phyloP scores from a whole-genome alignment of 2,797 vertebrate species.

The Brotogeris chrysoptera region DNA sequence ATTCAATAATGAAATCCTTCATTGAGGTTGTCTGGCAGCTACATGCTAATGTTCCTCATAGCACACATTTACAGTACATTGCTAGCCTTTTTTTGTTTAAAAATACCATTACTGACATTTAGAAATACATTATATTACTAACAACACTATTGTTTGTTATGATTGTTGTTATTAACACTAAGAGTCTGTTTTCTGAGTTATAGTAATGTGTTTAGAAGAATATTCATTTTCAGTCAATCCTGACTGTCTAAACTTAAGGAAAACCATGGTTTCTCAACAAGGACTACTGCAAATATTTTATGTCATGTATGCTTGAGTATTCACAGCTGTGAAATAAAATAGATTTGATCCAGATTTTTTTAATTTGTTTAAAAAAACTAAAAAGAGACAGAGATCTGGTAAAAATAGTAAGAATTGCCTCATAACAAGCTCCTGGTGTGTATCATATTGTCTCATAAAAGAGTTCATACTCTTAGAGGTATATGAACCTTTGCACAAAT shows the following conservation, averaged over 20 bases:
- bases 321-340: constrained; percentile 5
- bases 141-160: constrained; percentile 21
- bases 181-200: neutral
- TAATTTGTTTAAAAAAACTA: neutral
- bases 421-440: neutral
- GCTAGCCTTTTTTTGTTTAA: constrained; percentile 35
- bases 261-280: neutral
- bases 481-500: neutral
- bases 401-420: neutral
- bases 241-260: neutral
- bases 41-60: neutral
- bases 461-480: neutral
- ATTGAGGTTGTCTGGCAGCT: neutral
- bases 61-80: neutral
- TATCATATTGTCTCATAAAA: neutral
- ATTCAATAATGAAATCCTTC: neutral
- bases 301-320: neutral
- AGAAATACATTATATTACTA: constrained; percentile 15
- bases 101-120: constrained; percentile 42
- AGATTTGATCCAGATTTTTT: neutral
- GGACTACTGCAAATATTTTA: neutral
- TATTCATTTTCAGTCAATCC: neutral
- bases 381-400: neutral
- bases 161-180: constrained; percentile 9
- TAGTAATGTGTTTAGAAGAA: neutral